phyloP scores from a whole-genome alignment of 2,113 vertebrate genomes.

The Eulemur rufifrons region DNA sequence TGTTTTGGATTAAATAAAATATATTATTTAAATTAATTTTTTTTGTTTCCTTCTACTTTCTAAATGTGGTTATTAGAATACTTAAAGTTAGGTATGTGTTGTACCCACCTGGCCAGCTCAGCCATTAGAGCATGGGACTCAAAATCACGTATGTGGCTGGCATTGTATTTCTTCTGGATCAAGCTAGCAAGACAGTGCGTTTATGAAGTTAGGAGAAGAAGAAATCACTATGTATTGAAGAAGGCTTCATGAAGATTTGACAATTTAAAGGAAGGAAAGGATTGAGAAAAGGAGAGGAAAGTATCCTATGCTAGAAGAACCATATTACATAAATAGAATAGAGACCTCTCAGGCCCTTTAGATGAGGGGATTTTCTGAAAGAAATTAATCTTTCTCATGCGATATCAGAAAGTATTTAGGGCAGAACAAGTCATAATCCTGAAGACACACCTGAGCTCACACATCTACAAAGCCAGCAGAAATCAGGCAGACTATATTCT shows the following conservation, averaged over 20 bases:
- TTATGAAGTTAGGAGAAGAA: not conserved
- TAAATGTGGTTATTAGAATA: not conserved
- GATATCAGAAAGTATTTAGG: not conserved
- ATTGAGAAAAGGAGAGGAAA: not conserved
- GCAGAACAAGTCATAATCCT: not conserved
- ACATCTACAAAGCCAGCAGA: not conserved
- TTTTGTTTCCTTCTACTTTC: not conserved
- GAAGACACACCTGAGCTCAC: not conserved
- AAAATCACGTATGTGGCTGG: not conserved
- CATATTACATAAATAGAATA: not conserved
- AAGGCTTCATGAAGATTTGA: not conserved
- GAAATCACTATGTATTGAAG: not conserved
- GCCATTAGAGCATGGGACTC: no score
- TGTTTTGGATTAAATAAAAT: not conserved
- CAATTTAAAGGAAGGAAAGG: not conserved
- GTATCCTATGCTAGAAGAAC: not conserved
- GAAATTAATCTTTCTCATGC: not conserved
- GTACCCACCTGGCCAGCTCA: no score
- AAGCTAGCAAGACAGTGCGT: not conserved
- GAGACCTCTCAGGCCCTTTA: not conserved
- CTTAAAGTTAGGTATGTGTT: not conserved
- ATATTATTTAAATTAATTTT: not conserved
- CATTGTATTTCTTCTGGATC: slow-evolving; percentile 19
- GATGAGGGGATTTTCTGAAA: not conserved
- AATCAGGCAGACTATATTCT: not conserved